Evolutionary conservation across 2,797 vertebrate species (phyloP).

Genomic region (Lagocephalus sceleratus): DNA sequence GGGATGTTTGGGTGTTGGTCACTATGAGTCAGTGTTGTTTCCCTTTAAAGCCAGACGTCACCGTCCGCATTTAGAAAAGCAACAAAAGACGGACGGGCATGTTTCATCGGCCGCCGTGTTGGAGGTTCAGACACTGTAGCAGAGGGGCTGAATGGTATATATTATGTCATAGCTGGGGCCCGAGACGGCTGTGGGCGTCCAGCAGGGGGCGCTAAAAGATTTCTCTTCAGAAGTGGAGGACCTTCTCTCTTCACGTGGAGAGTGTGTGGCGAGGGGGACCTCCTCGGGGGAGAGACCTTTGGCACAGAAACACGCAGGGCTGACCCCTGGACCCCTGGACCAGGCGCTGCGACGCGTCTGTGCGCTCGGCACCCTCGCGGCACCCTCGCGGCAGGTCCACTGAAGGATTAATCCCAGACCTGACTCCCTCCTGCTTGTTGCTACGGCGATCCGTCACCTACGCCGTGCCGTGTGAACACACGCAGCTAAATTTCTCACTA

Average conservation of each 20-base stretch:
- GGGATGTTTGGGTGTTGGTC: constrained; percentile 1
- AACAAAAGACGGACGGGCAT: too few species aligned
- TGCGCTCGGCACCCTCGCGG: too few species aligned
- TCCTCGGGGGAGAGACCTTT: constrained; percentile 13
- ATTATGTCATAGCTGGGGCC: neutral
- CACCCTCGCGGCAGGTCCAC: too few species aligned
- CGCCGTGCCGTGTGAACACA: too few species aligned
- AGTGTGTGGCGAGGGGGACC: constrained; percentile 15
- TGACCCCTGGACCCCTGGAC: too few species aligned
- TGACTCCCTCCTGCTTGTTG: too few species aligned
- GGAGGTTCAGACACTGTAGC: too few species aligned
- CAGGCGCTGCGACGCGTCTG: too few species aligned
- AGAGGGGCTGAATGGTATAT: neutral
- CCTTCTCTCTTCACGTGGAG: neutral
- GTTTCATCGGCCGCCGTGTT: too few species aligned
- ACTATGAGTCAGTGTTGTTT: constrained; percentile 1
- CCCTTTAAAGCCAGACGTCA: constrained; percentile 1
- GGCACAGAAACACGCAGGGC: constrained; percentile 4
- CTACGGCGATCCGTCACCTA: too few species aligned
- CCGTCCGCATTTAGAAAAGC: neutral
- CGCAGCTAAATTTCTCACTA: too few species aligned
- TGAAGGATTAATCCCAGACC: too few species aligned
- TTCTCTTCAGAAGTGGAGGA: constrained; percentile 14
- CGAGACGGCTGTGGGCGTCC: constrained; percentile 33
- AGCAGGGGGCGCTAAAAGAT: constrained; percentile 65